Evolutionary conservation across 2,113 vertebrate species (phyloP).

Genomic region (Ophiodon elongatus): DNA sequence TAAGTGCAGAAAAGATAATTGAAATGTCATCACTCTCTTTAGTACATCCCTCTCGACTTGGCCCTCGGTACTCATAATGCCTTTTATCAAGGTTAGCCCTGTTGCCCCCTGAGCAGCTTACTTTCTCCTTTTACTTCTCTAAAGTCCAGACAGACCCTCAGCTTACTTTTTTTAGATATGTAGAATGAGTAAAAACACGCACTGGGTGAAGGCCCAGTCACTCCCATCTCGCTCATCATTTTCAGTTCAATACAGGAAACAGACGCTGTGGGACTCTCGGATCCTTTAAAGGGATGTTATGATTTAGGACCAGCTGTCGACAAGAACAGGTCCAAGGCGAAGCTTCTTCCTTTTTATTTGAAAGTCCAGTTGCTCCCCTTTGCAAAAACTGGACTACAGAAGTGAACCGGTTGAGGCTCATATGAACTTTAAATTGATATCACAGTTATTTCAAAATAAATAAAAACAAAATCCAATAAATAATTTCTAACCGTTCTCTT

Average conservation of each 20-base stretch:
- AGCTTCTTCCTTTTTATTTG: background rate
- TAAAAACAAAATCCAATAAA: too few relatives aligned
- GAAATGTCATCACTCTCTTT: conserved; percentile 5
- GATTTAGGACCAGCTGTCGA: background rate
- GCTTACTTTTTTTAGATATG: background rate
- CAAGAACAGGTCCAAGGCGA: background rate
- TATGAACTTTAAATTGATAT: background rate
- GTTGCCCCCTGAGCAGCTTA: background rate
- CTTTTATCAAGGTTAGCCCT: background rate
- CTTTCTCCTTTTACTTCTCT: background rate
- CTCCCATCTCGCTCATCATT: background rate
- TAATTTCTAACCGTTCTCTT: background rate
- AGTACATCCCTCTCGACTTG: too few relatives aligned
- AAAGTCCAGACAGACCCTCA: background rate
- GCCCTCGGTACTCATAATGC: background rate
- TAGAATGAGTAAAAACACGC: background rate
- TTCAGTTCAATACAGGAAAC: background rate
- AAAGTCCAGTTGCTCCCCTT: background rate
- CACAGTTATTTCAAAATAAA: background rate
- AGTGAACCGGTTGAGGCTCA: too few relatives aligned
- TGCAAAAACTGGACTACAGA: too few relatives aligned
- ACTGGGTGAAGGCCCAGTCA: background rate
- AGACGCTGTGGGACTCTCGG: background rate
- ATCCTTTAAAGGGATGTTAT: background rate
- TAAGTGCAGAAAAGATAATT: background rate